phyloP scores from a whole-genome alignment of 2,888 invertebrate species.

The Eledone cirrhosa region DNA sequence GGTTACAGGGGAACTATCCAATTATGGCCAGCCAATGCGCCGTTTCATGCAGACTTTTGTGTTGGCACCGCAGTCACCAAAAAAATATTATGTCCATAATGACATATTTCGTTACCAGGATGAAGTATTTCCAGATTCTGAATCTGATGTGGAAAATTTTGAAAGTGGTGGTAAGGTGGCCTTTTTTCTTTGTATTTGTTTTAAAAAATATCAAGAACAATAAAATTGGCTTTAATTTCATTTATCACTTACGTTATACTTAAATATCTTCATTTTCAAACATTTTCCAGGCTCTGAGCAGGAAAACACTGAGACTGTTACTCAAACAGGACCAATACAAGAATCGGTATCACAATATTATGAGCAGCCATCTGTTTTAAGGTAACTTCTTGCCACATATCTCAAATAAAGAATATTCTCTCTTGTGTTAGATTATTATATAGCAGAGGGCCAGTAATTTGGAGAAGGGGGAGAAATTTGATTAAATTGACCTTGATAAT shows the following conservation, averaged over 20 bases:
- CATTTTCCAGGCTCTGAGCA: slow-evolving; percentile 49
- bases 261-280: neutral
- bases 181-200: neutral
- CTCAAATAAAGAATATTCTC: neutral
- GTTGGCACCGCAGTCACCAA: slow-evolving; percentile 90
- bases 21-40: slow-evolving; percentile 95
- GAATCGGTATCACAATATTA: slow-evolving; percentile 43
- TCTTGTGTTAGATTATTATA: too few relatives aligned
- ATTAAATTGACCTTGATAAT: too few relatives aligned
- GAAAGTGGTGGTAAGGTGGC: slow-evolving; percentile 38
- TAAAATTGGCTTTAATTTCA: too few relatives aligned
- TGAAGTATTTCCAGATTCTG: slow-evolving; percentile 76
- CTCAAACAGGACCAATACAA: slow-evolving; percentile 40
- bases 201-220: neutral
- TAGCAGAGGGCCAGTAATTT: too few relatives aligned
- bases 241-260: too few relatives aligned
- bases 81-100: slow-evolving; percentile 98
- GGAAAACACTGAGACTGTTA: slow-evolving; percentile 45
- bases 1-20: slow-evolving; percentile 95
- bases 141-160: slow-evolving; percentile 54
- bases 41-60: slow-evolving; percentile 98
- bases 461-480: too few relatives aligned
- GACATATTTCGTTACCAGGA: slow-evolving; percentile 98
- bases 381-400: slow-evolving; percentile 34
- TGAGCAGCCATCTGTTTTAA: slow-evolving; percentile 44